These are phyloP conservation scores for Diceros bicornis DNA, from an alignment of 2,797 vertebrate genomes.

Conservation along the genomic window DNA sequence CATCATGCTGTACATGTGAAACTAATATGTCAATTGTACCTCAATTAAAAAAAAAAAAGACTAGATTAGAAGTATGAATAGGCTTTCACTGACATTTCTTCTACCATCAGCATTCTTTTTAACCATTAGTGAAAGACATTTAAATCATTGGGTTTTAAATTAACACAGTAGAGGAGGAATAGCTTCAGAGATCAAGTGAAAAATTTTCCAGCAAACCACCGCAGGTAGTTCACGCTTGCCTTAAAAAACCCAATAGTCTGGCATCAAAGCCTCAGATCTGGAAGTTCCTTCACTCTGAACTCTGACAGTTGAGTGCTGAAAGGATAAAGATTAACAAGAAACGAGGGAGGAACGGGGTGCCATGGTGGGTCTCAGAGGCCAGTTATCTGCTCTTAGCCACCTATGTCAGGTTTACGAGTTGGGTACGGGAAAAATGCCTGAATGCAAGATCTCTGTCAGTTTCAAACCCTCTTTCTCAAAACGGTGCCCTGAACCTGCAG, in stretches of 20 bases:
- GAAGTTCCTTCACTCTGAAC: conserved; percentile 2
- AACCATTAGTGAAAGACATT: neutral
- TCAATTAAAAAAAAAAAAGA: neutral
- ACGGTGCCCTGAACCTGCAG: neutral
- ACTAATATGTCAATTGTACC: neutral
- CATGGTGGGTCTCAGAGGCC: neutral
- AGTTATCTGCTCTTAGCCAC: neutral
- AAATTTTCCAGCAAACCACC: neutral
- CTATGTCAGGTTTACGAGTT: neutral
- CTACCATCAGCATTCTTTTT: neutral
- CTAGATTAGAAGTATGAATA: neutral
- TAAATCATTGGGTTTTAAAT: neutral
- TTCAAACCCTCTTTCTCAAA: neutral
- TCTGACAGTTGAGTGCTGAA: neutral
- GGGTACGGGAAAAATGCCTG: neutral
- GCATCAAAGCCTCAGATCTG: neutral
- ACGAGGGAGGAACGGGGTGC: neutral
- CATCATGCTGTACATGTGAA: neutral
- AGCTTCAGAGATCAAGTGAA: neutral
- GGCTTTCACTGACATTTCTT: neutral
- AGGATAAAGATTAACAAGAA: neutral
- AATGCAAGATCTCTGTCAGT: neutral
- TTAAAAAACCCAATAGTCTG: neutral
- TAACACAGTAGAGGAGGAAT: neutral
- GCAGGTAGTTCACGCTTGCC: neutral